Evolutionary conservation across 2,888 invertebrate genomes (phyloP).

Genomic region (Drosophila maculinotata): DNA sequence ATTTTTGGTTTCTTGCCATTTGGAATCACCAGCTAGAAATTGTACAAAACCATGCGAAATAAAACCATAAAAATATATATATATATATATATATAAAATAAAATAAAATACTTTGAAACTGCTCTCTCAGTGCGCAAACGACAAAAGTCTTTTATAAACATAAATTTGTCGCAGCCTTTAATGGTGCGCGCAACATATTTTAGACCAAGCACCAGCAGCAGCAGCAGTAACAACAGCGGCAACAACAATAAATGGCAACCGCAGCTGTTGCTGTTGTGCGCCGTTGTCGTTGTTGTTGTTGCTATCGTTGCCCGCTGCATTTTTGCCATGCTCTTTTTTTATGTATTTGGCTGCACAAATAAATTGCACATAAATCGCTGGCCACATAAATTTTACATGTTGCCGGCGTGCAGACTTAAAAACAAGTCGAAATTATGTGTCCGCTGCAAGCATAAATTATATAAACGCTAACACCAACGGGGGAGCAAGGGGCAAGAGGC

Average conservation of each 20-base stretch:
- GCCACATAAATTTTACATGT: slow-evolving; percentile 78
- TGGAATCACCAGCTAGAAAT: neutral
- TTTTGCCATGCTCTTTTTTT: slow-evolving; percentile 44
- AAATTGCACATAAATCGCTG: slow-evolving; percentile 80
- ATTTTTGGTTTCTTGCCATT: neutral
- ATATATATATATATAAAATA: slow-evolving; percentile 26
- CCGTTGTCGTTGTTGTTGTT: slow-evolving; percentile 41
- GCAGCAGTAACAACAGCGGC: slow-evolving; percentile 29
- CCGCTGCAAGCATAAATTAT: slow-evolving; percentile 70
- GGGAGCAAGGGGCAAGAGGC: neutral
- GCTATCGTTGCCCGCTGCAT: slow-evolving; percentile 41
- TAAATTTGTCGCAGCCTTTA: slow-evolving; percentile 75
- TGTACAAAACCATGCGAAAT: neutral
- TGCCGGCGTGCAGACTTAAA: slow-evolving; percentile 70
- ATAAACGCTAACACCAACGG: slow-evolving; percentile 20
- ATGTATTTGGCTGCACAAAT: slow-evolving; percentile 72
- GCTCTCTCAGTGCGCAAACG: slow-evolving; percentile 22
- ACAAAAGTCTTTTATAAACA: slow-evolving; percentile 68
- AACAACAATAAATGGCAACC: slow-evolving; percentile 60
- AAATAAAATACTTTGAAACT: slow-evolving; percentile 18
- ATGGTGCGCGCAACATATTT: slow-evolving; percentile 69
- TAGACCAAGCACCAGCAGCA: slow-evolving; percentile 47
- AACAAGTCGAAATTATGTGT: slow-evolving; percentile 76
- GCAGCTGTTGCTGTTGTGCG: slow-evolving; percentile 59
- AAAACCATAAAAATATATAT: neutral